A percentile compares a stretch with the other conserved stretches of the same genome.
phyloP scores from a whole-genome alignment of 1,140 invertebrate genomes.

The Drosophila bocqueti region DNA sequence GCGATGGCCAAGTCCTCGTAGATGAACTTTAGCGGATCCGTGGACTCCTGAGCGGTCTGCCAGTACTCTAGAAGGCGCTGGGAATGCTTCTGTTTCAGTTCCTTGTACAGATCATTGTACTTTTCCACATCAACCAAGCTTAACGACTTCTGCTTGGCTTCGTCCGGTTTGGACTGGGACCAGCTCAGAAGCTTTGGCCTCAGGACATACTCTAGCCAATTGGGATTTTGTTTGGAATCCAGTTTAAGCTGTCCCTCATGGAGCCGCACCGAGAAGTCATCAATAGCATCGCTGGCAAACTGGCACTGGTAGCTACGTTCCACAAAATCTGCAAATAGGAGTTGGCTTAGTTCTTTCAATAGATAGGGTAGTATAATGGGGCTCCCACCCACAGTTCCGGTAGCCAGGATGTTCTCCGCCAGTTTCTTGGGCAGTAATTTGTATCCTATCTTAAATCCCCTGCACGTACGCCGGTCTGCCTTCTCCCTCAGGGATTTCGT shows the following conservation, averaged over 20 bases:
- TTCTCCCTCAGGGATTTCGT: slow-evolving; percentile 6
- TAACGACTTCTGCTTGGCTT: slow-evolving; percentile 86
- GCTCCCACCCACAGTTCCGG: slow-evolving; percentile 58
- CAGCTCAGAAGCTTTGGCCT: slow-evolving; percentile 58
- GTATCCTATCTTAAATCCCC: slow-evolving; percentile 55
- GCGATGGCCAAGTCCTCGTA: slow-evolving; percentile 99
- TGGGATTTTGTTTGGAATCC: slow-evolving; percentile 4
- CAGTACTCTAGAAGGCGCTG: slow-evolving; percentile 87
- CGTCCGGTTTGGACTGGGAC: slow-evolving; percentile 42
- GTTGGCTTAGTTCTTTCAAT: background rate
- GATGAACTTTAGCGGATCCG: slow-evolving; percentile 97
- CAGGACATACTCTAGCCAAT: slow-evolving; percentile 56
- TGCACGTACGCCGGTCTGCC: slow-evolving; percentile 17
- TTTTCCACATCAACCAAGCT: slow-evolving; percentile 88
- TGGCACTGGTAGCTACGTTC: slow-evolving; percentile 52
- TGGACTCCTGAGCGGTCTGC: slow-evolving; percentile 93
- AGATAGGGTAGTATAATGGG: no score
- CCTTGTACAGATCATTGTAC: slow-evolving; percentile 90
- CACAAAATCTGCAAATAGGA: slow-evolving; percentile 45
- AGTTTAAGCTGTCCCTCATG: slow-evolving; percentile 25
- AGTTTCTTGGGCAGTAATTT: slow-evolving; percentile 76
- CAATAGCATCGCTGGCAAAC: slow-evolving; percentile 36
- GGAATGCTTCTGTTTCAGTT: slow-evolving; percentile 93
- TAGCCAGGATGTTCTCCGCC: slow-evolving; percentile 53
- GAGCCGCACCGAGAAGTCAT: slow-evolving; percentile 53